phyloP scores from a whole-genome alignment of 2,888 invertebrate species.

The Drosophila helvetica region DNA sequence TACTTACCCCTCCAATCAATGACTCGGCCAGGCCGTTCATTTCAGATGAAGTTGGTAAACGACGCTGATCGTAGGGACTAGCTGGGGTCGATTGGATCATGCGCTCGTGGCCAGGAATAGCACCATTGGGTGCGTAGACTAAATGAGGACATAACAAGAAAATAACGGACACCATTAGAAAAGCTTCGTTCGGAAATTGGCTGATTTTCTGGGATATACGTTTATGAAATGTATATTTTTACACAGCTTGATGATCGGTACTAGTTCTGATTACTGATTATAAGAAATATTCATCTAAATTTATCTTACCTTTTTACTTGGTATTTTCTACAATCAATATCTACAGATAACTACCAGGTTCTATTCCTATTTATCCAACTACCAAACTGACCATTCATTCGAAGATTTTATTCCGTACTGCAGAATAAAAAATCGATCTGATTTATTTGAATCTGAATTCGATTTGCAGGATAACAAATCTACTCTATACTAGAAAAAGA shows the following conservation, averaged over 20 bases:
- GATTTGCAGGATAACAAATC: no score
- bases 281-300: not conserved
- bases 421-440: no score
- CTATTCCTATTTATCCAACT: not conserved
- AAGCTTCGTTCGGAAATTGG: not conserved
- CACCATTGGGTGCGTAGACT: conserved; percentile 76
- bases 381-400: no score
- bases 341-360: not conserved
- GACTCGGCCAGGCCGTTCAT: conserved; percentile 97
- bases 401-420: no score
- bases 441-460: no score
- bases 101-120: conserved; percentile 84
- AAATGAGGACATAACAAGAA: conserved; percentile 38
- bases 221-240: conserved; percentile 13
- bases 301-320: not conserved
- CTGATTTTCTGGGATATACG: not conserved
- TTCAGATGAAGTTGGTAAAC: conserved; percentile 88
- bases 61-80: conserved; percentile 88
- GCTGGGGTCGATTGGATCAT: conserved; percentile 89
- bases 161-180: not conserved
- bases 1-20: conserved; percentile 94
- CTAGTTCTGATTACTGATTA: not conserved
- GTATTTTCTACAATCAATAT: not conserved
- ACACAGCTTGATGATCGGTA: conserved; percentile 56
- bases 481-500: no score